A percentile compares a stretch with the other conserved stretches of the same genome.
phyloP scores from a whole-genome alignment of 2,113 vertebrate genomes.

The Brienomyrus longianalis region DNA sequence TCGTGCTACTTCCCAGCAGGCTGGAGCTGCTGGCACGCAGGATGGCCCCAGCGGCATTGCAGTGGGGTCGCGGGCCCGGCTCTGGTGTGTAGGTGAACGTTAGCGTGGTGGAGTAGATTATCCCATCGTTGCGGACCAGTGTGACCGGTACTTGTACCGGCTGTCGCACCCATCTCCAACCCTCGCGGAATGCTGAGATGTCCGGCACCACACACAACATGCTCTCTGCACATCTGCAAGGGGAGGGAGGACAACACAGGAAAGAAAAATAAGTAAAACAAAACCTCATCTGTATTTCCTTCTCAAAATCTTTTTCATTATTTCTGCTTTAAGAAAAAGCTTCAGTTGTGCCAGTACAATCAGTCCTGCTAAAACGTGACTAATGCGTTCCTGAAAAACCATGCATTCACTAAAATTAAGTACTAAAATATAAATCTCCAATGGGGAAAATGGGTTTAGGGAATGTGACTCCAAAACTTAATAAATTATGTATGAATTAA shows the following conservation, averaged over 20 bases:
- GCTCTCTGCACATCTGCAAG: conserved; percentile 85
- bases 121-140: conserved; percentile 93
- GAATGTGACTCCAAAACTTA: not conserved
- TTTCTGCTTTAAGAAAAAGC: not conserved
- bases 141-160: conserved; percentile 98
- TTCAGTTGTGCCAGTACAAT: not conserved
- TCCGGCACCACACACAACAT: conserved; percentile 98
- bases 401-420: not conserved
- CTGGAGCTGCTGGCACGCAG: conserved; percentile 78
- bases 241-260: conserved; percentile 14
- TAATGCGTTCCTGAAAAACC: not conserved
- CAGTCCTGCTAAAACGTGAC: not conserved
- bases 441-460: not conserved
- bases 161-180: conserved; percentile 97
- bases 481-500: not conserved
- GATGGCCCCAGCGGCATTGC: conserved; percentile 94
- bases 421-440: not conserved
- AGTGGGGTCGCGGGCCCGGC: conserved; percentile 91
- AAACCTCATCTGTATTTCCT: not conserved
- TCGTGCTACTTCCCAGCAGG: conserved; percentile 73
- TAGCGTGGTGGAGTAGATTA: conserved; percentile 99
- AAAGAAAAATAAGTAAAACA: not conserved
- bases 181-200: conserved; percentile 98
- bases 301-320: not conserved
- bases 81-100: conserved; percentile 98